Conservation (phyloP, 1,140 invertebrate species). For the Drosophila punjabiensis region DNA sequence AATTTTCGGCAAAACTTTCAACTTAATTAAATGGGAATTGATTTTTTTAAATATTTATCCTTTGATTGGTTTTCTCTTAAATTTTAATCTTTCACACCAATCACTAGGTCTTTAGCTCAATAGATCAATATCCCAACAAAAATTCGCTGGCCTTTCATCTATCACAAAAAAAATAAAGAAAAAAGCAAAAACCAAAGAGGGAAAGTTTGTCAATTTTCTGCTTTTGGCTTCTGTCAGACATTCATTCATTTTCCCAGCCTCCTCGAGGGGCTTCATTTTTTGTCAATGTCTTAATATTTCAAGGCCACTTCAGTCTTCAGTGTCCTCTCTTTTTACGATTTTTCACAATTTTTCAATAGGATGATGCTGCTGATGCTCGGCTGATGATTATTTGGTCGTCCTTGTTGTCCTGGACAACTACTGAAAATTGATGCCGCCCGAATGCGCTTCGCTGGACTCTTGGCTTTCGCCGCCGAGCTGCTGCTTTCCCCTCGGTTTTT, state of each 20-base stretch:
- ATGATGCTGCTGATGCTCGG: conserved; percentile 36
- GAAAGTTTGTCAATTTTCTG: conserved; percentile 50
- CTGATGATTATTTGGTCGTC: conserved; percentile 65
- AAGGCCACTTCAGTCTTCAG: conserved; percentile 43
- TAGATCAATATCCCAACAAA: conserved; percentile 3
- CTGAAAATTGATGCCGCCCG: conserved; percentile 74
- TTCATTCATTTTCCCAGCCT: conserved; percentile 3
- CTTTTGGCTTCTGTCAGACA: conserved; percentile 28
- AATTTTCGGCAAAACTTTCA: neutral
- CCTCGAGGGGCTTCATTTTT: conserved; percentile 27
- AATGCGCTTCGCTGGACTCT: conserved; percentile 36
- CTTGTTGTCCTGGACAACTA: conserved; percentile 69
- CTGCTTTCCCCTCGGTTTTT: neutral
- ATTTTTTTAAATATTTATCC: conserved; percentile 1
- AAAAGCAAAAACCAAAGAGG: neutral
- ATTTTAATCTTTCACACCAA: conserved; percentile 21
- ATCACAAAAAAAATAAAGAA: conserved; percentile 2
- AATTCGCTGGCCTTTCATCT: conserved; percentile 35
- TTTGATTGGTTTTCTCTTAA: conserved; percentile 5
- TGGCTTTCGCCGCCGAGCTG: neutral
- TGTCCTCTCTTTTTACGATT: conserved; percentile 29
- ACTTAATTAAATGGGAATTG: conserved; percentile 19
- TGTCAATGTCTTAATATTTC: conserved; percentile 65
- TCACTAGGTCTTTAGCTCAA: conserved; percentile 11
- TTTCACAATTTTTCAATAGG: conserved; percentile 58